Base-by-base conservation (phyloP, 2,888 invertebrate genomes). In the Nematopogon swammerdamellus region DNA sequence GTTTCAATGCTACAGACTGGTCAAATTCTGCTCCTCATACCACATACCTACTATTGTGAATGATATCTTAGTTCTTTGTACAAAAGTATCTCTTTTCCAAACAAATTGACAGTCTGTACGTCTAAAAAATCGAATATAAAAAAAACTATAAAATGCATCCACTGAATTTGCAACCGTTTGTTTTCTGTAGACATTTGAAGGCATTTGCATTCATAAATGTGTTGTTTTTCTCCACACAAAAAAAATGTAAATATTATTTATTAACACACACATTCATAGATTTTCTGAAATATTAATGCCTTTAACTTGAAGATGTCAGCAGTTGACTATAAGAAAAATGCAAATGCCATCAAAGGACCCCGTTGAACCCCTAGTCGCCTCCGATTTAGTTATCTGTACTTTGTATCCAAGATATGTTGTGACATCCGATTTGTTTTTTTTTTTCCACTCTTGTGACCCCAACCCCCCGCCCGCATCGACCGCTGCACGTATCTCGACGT, bases 401-500 rank as follows among this genome's bases (percentile, higher is more conserved):
- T n/a, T 25, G 25, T 25, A 8, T 25, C 25, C 25, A 25, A 6
- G 25, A 25, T 8, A 25, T 25, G 25, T 83, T 76, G 74, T 77
- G 75, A 77, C 72, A 73, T 76, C 75, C 75, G 67, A 68, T 72
- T n/a, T n/a, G n/a, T n/a, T n/a, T 54, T 55, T 73, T 79, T 68
- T 72, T 76, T 73, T 77, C 72, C 45, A 50, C 47, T 54, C 45
- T 49, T 25, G 25, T 25, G 25, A 25, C 64, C 67, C 68, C 46
- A 71, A 63, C 65, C 70, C 54, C 49, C 64, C 63, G 64, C 66
- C 66, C 76, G 49, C 49, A 44, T 18, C 44, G 45, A 51, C 74
- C 64, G 79, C 77, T 64, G 77, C 79, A 77, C 80, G 72, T n/a
- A n/a, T n/a, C n/a, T n/a, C n/a, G n/a, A n/a, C n/a, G n/a, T n/a